These are phyloP conservation scores for Xylophagus ater DNA, from an alignment of 2,888 invertebrate genomes.

Conservation along the genomic window DNA sequence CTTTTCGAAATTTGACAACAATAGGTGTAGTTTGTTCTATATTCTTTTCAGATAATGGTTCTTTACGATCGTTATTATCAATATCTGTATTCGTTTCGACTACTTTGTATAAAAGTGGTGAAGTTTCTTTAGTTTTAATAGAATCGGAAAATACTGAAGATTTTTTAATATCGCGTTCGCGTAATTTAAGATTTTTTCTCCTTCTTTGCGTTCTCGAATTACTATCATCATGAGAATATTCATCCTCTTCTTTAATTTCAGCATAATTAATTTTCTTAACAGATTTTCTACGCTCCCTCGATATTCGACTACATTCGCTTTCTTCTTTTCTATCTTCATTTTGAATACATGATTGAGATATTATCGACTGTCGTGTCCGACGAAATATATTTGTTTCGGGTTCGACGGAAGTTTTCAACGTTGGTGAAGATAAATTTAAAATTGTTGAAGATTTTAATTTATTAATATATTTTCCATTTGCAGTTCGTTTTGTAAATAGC, in stretches of 20 bases:
- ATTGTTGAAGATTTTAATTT: no score
- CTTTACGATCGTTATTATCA: slow-evolving; percentile 9
- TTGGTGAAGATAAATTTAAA: no score
- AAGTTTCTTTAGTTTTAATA: slow-evolving; percentile 20
- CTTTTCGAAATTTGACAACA: slow-evolving; percentile 64
- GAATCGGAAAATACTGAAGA: no score
- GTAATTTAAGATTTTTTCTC: no score
- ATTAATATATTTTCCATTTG: no score
- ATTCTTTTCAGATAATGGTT: slow-evolving; percentile 12
- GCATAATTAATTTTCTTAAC: slow-evolving; percentile 19
- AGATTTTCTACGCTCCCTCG: slow-evolving; percentile 23
- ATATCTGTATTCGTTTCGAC: slow-evolving; percentile 26
- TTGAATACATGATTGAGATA: neutral
- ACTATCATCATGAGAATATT: slow-evolving; percentile 16
- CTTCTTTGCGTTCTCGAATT: no score
- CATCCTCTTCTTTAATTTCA: slow-evolving; percentile 18
- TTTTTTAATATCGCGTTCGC: no score
- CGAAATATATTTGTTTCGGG: slow-evolving; percentile 1
- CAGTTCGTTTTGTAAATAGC: slow-evolving; percentile 8
- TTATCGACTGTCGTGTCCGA: slow-evolving; percentile 8
- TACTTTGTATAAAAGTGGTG: slow-evolving; percentile 34
- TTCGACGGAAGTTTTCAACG: slow-evolving; percentile 1
- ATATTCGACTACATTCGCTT: slow-evolving; percentile 28
- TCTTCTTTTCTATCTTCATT: neutral
- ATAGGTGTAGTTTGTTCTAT: slow-evolving; percentile 34